These are phyloP conservation scores for Limnothrissa miodon DNA, from an alignment of 2,113 vertebrate species.

Conservation along the genomic window DNA sequence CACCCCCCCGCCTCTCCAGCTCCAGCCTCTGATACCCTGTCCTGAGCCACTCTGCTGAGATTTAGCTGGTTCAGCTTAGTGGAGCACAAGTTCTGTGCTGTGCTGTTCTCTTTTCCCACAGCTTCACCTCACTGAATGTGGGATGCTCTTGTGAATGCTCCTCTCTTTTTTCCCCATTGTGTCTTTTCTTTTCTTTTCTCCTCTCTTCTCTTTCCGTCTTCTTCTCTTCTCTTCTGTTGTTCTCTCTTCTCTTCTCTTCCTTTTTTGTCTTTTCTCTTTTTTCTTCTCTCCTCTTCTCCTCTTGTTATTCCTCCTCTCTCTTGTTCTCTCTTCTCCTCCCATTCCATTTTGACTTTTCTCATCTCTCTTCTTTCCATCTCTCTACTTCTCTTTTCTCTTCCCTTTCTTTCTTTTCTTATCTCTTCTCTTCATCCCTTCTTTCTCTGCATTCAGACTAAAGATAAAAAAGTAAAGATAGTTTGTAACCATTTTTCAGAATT, in stretches of 20 bases:
- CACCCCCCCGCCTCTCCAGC: background rate
- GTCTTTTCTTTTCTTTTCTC: background rate
- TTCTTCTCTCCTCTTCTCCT: background rate
- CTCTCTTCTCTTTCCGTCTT: background rate
- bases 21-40: background rate
- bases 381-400: background rate
- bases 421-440: background rate
- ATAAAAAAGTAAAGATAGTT: background rate
- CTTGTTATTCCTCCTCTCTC: background rate
- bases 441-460: background rate
- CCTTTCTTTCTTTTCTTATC: background rate
- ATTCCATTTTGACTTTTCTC: no score
- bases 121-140: no score
- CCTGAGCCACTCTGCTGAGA: background rate
- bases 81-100: background rate
- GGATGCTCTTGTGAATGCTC: background rate
- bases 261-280: background rate
- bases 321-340: no score
- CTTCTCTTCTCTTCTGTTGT: background rate
- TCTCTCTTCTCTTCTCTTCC: background rate
- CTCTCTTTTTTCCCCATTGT: background rate
- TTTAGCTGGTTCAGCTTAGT: background rate
- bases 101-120: background rate
- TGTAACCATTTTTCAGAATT: background rate
- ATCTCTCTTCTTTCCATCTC: background rate